Evolutionary conservation across 2,888 invertebrate genomes (phyloP).

Genomic region (Rotaria magnacalcarata): DNA sequence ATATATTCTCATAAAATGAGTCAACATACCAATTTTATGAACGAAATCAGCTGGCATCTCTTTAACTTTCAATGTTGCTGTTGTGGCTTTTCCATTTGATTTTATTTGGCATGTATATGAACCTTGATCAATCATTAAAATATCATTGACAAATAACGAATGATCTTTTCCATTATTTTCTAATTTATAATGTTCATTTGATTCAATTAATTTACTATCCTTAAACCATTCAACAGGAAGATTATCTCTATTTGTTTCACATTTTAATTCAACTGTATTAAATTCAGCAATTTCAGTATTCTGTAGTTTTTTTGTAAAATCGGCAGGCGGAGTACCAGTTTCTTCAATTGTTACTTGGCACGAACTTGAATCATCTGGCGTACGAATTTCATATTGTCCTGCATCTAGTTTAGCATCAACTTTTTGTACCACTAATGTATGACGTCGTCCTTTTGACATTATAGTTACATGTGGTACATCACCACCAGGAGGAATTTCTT

Average conservation of each 20-base stretch:
- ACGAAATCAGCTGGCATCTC: conserved; percentile 23
- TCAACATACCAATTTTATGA: conserved; percentile 10
- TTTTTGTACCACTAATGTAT: conserved; percentile 34
- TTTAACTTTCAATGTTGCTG: conserved; percentile 4
- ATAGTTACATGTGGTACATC: not conserved
- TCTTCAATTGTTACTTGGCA: conserved; percentile 34
- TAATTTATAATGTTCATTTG: not conserved
- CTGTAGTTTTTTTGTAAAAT: not conserved
- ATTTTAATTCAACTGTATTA: not conserved
- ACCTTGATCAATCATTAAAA: conserved; percentile 10
- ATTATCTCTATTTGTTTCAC: conserved; percentile 32
- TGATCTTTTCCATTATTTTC: not conserved
- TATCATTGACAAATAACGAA: not conserved
- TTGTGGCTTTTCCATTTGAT: conserved; percentile 23
- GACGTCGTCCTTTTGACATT: conserved; percentile 30
- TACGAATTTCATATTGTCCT: conserved; percentile 32
- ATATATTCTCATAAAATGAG: too few species aligned
- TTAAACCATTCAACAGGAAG: not conserved
- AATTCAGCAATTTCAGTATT: not conserved
- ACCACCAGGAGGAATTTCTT: not conserved
- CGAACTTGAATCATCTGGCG: not conserved
- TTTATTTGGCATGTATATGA: not conserved
- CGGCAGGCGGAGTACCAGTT: not conserved
- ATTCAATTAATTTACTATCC: not conserved
- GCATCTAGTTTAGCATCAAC: conserved; percentile 7